Evolutionary conservation across 2,797 vertebrate genomes (phyloP).

Genomic region (Intellagama lesueurii): DNA sequence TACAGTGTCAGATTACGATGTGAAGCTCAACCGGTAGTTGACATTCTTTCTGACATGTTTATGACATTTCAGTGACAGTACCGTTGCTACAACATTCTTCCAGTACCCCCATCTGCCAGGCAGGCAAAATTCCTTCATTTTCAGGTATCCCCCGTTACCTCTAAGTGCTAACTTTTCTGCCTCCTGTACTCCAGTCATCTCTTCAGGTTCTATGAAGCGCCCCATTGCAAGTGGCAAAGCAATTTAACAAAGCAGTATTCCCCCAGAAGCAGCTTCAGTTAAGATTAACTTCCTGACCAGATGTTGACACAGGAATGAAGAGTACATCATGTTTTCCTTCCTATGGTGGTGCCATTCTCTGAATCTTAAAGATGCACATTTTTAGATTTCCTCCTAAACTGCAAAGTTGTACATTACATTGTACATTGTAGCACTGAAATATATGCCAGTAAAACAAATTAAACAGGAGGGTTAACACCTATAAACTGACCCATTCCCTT

Average conservation of each 20-base stretch:
- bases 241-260: not conserved
- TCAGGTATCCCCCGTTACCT: conserved; percentile 11
- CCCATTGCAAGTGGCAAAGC: not conserved
- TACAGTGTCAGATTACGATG: not conserved
- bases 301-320: not conserved
- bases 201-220: not conserved
- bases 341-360: not conserved
- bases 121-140: not conserved
- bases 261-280: not conserved
- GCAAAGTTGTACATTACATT: too few species aligned
- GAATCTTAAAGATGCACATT: not conserved
- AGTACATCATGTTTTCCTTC: not conserved
- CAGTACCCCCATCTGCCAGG: not conserved
- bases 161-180: not conserved
- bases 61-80: conserved; percentile 7
- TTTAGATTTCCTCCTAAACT: not conserved
- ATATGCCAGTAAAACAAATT: not conserved
- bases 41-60: conserved; percentile 10
- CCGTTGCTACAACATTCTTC: not conserved
- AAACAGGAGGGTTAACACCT: not conserved
- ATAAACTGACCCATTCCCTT: not conserved
- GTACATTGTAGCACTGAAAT: too few species aligned
- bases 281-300: conserved; percentile 9
- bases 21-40: not conserved
- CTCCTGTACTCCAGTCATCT: not conserved